Evolutionary conservation across 2,888 invertebrate genomes (phyloP), one percentile per base, ranked within the genome.

Genomic region (Heteromurus nitidus): DNA sequence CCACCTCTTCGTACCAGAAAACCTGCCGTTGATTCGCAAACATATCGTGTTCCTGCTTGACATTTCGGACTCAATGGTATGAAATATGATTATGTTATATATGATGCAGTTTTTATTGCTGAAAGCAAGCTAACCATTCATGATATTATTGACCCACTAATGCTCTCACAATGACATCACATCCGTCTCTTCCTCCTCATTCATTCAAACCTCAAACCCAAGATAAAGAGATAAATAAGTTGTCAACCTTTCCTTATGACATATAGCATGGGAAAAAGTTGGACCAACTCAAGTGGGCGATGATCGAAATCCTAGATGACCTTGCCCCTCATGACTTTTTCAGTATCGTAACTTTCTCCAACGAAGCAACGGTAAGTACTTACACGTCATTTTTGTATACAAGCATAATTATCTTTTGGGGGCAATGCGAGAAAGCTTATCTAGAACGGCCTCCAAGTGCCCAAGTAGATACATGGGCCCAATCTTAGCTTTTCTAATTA

Each of bases 271-370:
- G 92, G 18, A 90, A 90, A 65, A 93, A 93, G 89, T 91, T 94
- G 47, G 88, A 90, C 16, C 93, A 94, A 89, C 89, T 93, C 18
- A 91, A 92, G 69, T 91, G 92, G 77, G 93, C 94, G 28, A 93
- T 94, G 93, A 89, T 90, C 80, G 91, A 91, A 58, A 94, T 94
- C 82, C 90, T 94, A 16, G 89, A 89, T 11, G 92, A 93, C 85
- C 90, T 94, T 20, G 90, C 92, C 74, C 86, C 89, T 0, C 91
- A 91, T 1, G 94, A 94, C 88, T 91, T 91, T 86, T 94, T 94
- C 89, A 93, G 92, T 87, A 91, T 94, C 74, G 91, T 94, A n/a
- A 91, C 93, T 86, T 94, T 94, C 88, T 87, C 87, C 20, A 85
- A 83, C 18, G 58, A 82, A 16, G 86, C 87, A n/a, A 76, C 83